Percentiles rank a stretch among this genome's conserved stretches.
Conservation (phyloP, 2,113 vertebrate species). For the Trichechus manatus region DNA sequence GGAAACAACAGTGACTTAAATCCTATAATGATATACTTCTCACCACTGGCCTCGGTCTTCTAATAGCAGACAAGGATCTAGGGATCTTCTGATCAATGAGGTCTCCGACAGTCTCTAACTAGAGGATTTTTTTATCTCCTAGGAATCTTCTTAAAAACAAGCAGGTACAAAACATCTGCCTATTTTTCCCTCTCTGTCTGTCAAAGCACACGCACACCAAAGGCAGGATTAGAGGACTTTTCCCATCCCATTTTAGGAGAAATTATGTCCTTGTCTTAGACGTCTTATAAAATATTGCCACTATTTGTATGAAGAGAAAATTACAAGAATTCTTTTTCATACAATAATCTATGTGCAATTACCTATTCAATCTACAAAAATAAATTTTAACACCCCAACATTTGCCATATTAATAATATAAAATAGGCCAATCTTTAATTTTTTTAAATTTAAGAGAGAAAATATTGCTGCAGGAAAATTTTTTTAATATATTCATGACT, state of each 20-base stretch:
- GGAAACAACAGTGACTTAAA: neutral
- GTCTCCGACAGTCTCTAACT: neutral
- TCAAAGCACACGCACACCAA: neutral
- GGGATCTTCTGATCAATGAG: neutral
- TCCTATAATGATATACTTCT: neutral
- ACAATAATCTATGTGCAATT: neutral
- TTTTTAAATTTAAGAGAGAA: neutral
- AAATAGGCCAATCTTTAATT: neutral
- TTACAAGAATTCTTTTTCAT: neutral
- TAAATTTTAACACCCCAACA: neutral
- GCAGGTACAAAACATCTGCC: neutral
- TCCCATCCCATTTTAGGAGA: neutral
- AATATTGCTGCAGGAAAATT: neutral
- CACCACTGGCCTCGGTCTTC: neutral
- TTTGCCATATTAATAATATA: neutral
- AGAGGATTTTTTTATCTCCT: neutral
- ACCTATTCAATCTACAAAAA: slow-evolving; percentile 45
- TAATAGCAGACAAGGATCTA: neutral
- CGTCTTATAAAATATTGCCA: neutral
- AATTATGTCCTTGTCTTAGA: neutral
- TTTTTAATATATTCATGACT: slow-evolving; percentile 3
- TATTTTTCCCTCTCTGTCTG: neutral
- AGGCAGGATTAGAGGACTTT: neutral
- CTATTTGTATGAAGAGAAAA: slow-evolving; percentile 14
- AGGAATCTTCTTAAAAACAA: slow-evolving; percentile 41